These are phyloP conservation scores for Brassicogethes aeneus DNA, from an alignment of 2,888 invertebrate species.

Conservation along the genomic window DNA sequence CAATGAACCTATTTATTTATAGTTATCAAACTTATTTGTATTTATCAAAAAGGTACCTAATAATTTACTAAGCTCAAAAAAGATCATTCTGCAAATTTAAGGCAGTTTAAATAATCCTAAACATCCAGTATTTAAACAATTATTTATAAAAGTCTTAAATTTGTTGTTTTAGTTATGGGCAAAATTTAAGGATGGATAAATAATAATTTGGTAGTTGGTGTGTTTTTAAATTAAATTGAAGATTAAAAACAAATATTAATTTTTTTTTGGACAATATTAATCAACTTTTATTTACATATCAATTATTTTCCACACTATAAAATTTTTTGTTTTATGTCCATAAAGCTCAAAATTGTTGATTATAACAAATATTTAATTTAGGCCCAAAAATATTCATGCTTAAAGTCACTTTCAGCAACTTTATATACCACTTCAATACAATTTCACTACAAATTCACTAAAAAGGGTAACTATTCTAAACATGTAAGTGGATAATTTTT, in stretches of 20 bases:
- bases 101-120: too few relatives aligned
- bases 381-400: slow-evolving; percentile 19
- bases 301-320: not conserved
- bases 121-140: too few relatives aligned
- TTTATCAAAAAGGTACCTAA: too few relatives aligned
- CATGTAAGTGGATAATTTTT: slow-evolving; percentile 35
- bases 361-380: slow-evolving; percentile 15
- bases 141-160: too few relatives aligned
- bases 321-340: slow-evolving; percentile 5
- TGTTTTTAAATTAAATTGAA: too few relatives aligned
- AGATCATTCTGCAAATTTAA: too few relatives aligned
- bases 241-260: not conserved
- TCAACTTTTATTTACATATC: slow-evolving; percentile 3
- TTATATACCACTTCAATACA: slow-evolving; percentile 22
- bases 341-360: slow-evolving; percentile 7
- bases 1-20: too few relatives aligned
- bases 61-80: too few relatives aligned
- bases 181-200: too few relatives aligned
- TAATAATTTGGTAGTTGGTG: too few relatives aligned
- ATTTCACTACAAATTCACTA: slow-evolving; percentile 35
- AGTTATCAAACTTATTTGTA: too few relatives aligned
- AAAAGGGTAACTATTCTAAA: slow-evolving; percentile 36
- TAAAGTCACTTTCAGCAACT: slow-evolving; percentile 33
- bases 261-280: not conserved
- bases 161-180: too few relatives aligned